phyloP scores from a whole-genome alignment of 2,888 invertebrate species.

The Sesia bembeciformis region DNA sequence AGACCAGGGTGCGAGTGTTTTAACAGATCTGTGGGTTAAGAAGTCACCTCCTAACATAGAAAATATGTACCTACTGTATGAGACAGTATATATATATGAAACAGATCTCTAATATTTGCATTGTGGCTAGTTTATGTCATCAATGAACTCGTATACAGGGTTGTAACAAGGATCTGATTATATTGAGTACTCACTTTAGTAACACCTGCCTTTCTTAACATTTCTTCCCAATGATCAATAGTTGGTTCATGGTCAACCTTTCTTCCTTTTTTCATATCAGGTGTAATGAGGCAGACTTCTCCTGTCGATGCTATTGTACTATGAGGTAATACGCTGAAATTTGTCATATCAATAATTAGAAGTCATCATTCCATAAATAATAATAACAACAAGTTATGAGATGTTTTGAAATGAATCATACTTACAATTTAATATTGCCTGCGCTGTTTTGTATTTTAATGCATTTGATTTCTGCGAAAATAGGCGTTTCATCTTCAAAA shows the following conservation, averaged over 20 bases:
- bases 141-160: no score
- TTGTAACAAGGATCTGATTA: conserved; percentile 20
- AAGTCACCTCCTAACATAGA: no score
- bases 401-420: conserved; percentile 13
- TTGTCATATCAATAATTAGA: no score
- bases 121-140: background rate
- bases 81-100: background rate
- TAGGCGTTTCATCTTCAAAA: conserved; percentile 71
- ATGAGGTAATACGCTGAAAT: conserved; percentile 63
- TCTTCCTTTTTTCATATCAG: conserved; percentile 81
- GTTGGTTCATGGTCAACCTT: conserved; percentile 84
- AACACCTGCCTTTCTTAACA: conserved; percentile 77
- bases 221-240: conserved; percentile 80
- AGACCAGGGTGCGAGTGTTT: no score
- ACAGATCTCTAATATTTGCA: background rate
- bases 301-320: conserved; percentile 76
- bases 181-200: conserved; percentile 53
- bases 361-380: no score
- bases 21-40: no score
- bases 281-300: conserved; percentile 85
- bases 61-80: background rate
- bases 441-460: conserved; percentile 78
- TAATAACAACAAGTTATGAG: no score
- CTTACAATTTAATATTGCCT: conserved; percentile 78
- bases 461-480: conserved; percentile 75